Percentiles rank a stretch among this genome's conserved stretches.
These are phyloP conservation scores for Pycnomerus fuliginosus DNA, from an alignment of 2,888 invertebrate species.

Conservation along the genomic window DNA sequence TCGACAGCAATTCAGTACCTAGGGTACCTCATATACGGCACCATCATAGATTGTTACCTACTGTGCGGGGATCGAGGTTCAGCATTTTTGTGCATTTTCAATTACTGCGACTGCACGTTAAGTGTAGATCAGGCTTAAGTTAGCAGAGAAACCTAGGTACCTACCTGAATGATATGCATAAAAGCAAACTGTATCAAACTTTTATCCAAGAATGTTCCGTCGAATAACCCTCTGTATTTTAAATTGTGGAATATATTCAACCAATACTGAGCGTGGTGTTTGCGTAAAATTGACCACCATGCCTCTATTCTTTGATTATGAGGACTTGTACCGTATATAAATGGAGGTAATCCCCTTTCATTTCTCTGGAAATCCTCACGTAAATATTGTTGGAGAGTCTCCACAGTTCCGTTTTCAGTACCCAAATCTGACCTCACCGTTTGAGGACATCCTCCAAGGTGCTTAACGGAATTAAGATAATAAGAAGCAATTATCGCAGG, in stretches of 20 bases:
- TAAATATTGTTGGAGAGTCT: slow-evolving; percentile 16
- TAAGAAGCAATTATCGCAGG: background rate
- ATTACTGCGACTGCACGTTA: too few species aligned
- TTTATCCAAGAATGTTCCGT: background rate
- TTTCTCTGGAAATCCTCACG: background rate
- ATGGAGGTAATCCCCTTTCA: background rate
- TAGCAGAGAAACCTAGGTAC: too few species aligned
- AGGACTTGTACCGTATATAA: background rate
- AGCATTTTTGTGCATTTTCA: too few species aligned
- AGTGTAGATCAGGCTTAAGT: too few species aligned
- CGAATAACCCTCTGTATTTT: background rate
- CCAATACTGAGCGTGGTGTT: background rate
- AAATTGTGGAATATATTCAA: background rate
- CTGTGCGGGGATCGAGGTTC: too few species aligned
- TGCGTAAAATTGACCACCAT: background rate
- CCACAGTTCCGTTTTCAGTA: slow-evolving; percentile 24
- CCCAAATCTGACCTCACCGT: slow-evolving; percentile 25
- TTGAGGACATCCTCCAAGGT: slow-evolving; percentile 8
- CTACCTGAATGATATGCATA: background rate
- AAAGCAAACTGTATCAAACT: background rate
- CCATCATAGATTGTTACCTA: too few species aligned
- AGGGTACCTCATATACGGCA: too few species aligned
- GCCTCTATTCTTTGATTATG: background rate
- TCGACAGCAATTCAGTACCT: too few species aligned
- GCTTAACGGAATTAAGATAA: background rate